phyloP scores from a whole-genome alignment of 2,113 vertebrate species.

The Heloderma charlesbogerti region DNA sequence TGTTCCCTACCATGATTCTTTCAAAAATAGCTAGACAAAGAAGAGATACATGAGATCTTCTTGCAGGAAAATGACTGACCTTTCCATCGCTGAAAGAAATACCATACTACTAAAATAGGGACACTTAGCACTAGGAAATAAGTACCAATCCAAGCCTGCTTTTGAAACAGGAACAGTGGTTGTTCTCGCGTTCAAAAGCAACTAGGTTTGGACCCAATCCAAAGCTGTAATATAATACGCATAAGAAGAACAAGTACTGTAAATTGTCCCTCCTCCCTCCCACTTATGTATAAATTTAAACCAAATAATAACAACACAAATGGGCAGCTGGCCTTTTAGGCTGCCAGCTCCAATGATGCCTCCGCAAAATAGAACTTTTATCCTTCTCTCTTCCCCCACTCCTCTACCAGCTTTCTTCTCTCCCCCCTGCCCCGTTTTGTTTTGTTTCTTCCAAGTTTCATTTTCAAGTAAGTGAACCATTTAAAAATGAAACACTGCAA shows the following conservation, averaged over 20 bases:
- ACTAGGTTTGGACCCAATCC: constrained; percentile 57
- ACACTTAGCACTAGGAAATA: constrained; percentile 9
- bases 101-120: constrained; percentile 17
- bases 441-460: constrained; percentile 63
- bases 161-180: constrained; percentile 15
- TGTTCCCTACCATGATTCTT: constrained; percentile 10
- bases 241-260: constrained; percentile 62
- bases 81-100: constrained; percentile 46
- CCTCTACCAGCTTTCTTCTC: constrained; percentile 32
- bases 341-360: constrained; percentile 60
- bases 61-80: not conserved
- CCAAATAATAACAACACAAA: constrained; percentile 71
- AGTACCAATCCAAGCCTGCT: constrained; percentile 6
- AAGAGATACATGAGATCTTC: constrained; percentile 25
- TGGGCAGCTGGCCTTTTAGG: constrained; percentile 67
- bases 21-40: constrained; percentile 20
- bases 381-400: constrained; percentile 43
- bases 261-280: constrained; percentile 67
- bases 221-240: constrained; percentile 66
- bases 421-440: constrained; percentile 18
- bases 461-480: constrained; percentile 59
- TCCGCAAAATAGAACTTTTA: constrained; percentile 62
- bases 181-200: constrained; percentile 53
- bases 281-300: constrained; percentile 74
- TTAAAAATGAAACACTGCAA: constrained; percentile 53